Conservation (phyloP, 1,140 invertebrate genomes). For the Scaptomyza montana region DNA sequence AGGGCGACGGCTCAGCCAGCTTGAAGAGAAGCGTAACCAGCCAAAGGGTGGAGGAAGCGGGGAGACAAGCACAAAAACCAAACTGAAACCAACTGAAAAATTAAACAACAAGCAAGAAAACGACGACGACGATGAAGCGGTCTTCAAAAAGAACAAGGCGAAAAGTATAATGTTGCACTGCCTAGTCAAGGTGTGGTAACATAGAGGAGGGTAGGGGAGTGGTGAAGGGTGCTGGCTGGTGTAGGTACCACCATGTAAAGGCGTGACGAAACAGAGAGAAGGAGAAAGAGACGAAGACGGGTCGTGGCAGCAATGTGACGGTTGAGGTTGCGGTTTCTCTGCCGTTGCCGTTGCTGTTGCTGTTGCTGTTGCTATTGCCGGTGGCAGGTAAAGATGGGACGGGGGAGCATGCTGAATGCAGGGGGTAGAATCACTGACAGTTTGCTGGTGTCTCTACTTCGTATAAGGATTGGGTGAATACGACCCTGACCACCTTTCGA, state of each 20-base stretch:
- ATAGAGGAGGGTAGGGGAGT: no score
- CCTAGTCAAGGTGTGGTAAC: not conserved
- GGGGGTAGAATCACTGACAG: no score
- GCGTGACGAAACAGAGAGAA: constrained; percentile 7
- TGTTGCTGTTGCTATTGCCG: constrained; percentile 1
- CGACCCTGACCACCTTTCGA: constrained; percentile 44
- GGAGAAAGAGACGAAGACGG: not conserved
- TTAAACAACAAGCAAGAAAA: constrained; percentile 53
- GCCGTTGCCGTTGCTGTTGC: constrained; percentile 13
- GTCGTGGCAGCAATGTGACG: constrained; percentile 47
- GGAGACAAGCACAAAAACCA: constrained; percentile 42
- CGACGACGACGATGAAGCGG: constrained; percentile 28
- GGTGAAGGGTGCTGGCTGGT: not conserved
- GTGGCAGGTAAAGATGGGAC: not conserved
- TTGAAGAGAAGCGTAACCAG: not conserved
- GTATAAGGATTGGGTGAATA: constrained; percentile 8
- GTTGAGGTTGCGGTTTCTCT: constrained; percentile 43
- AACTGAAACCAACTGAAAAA: constrained; percentile 61
- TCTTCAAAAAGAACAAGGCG: constrained; percentile 45
- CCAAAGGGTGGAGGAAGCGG: not conserved
- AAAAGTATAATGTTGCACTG: constrained; percentile 49
- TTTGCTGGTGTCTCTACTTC: not conserved
- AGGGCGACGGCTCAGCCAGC: not conserved
- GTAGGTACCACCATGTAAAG: not conserved
- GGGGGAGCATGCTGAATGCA: no score